Evolutionary conservation across 2,113 vertebrate genomes (phyloP), one percentile per base, ranked within the genome.

Genomic region (Romanogobio albipinnatus): DNA sequence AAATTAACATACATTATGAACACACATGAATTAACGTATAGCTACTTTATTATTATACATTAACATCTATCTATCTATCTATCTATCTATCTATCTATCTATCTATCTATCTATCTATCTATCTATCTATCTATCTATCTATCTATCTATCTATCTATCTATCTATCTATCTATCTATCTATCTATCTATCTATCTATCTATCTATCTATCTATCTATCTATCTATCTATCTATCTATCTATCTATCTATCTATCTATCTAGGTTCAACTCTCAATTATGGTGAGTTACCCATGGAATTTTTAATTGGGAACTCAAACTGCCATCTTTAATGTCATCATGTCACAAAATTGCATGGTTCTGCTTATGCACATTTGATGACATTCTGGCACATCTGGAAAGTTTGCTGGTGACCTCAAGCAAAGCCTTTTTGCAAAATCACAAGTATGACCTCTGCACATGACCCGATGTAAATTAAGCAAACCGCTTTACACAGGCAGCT

Each of bases 311-410:
- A 94, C 92, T 92, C 94, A 81, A 93, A 88, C 92, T 93, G 92
- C 93, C 93, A 92, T 93, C 90, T 93, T 95, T 91, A 94, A 94
- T 94, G 94, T 93, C 90, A 91, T 92, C 90, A 93, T 92, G 92
- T 91, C 89, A 88, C 87, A 89, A 93, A 94, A 94, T 94, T 86
- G 94, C 91, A 94, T 89, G 92, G 81, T 94, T 93, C 91, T 93
- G 94, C 93, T 93, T 93, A 92, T 92, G 91, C 94, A 92, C 90
- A 66, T 94, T 94, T 93, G 92, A 95, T 93, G 91, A 84, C 89
- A 89, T 88, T 45, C 86, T 87, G 86, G 87, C 86, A 88, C 92
- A 93, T 93, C 89, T 93, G 92, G 91, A 91, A 90, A 87, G 82
- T 87, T 89, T 82, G 88, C 81, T 76, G 90, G 91, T 92, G 92